A percentile compares a stretch with the other conserved stretches of the same genome.
These are phyloP conservation scores for Macrosteles quadrilineatus DNA, from an alignment of 1,140 invertebrate species.

Conservation along the genomic window DNA sequence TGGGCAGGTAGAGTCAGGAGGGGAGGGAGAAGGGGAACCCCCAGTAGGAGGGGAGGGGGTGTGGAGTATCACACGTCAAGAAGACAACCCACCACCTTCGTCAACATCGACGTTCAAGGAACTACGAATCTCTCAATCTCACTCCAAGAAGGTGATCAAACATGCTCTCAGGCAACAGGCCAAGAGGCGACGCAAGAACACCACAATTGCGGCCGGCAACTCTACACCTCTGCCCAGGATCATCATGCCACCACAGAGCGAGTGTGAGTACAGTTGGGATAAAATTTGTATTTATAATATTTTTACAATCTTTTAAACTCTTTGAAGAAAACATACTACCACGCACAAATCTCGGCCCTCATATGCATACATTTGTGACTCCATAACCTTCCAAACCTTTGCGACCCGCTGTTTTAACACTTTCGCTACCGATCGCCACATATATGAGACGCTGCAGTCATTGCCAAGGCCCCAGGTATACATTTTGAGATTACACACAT, in stretches of 20 bases:
- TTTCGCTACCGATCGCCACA: too few species aligned
- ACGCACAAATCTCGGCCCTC: too few species aligned
- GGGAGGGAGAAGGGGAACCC: constrained; percentile 13
- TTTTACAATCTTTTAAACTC: too few species aligned
- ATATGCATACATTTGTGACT: too few species aligned
- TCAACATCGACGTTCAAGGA: constrained; percentile 24
- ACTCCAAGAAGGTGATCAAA: constrained; percentile 65
- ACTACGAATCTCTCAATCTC: constrained; percentile 39
- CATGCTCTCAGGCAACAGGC: constrained; percentile 76
- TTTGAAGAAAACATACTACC: too few species aligned
- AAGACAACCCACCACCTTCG: background rate
- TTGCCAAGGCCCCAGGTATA: too few species aligned
- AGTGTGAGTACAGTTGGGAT: constrained; percentile 36
- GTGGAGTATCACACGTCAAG: constrained; percentile 24
- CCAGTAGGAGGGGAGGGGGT: constrained; percentile 22
- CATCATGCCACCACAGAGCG: constrained; percentile 33
- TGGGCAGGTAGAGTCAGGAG: constrained; percentile 16
- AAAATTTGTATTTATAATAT: background rate
- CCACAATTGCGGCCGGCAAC: constrained; percentile 69
- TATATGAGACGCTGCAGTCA: too few species aligned
- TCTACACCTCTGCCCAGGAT: constrained; percentile 61
- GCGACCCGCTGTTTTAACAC: too few species aligned
- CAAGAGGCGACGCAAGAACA: constrained; percentile 74
- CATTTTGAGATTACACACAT: too few species aligned
- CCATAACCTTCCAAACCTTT: too few species aligned